These are phyloP conservation scores for Ethmia dodecea DNA, from an alignment of 2,888 invertebrate species.

Conservation along the genomic window DNA sequence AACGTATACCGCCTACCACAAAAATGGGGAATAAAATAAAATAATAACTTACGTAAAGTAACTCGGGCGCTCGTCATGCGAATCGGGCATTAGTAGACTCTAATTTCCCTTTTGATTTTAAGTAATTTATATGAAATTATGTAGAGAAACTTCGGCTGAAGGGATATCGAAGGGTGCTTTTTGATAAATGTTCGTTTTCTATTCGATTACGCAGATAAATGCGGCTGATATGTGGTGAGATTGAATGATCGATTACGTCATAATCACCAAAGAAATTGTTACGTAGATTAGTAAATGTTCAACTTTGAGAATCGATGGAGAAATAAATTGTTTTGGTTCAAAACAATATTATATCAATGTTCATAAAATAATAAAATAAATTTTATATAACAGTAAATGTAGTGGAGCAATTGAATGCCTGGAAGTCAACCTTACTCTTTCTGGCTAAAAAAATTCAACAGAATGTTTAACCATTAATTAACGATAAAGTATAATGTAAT, in stretches of 20 bases:
- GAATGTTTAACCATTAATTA: too few relatives aligned
- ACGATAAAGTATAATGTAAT: too few relatives aligned
- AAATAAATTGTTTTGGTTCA: too few relatives aligned
- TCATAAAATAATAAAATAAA: too few relatives aligned
- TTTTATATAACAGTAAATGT: too few relatives aligned
- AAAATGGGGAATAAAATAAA: constrained; percentile 44
- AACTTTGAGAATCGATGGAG: too few relatives aligned
- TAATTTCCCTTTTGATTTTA: constrained; percentile 74
- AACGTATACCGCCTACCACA: constrained; percentile 59
- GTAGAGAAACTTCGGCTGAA: constrained; percentile 43
- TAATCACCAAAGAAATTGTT: constrained; percentile 32
- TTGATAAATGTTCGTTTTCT: constrained; percentile 58
- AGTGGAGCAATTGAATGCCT: too few relatives aligned
- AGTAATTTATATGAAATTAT: constrained; percentile 71
- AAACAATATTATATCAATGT: too few relatives aligned
- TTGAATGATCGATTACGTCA: constrained; percentile 57
- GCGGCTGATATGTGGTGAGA: constrained; percentile 45
- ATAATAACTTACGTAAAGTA: constrained; percentile 55
- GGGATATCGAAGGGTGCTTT: constrained; percentile 41
- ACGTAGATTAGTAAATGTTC: too few relatives aligned
- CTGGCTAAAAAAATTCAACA: too few relatives aligned
- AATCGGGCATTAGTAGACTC: constrained; percentile 63
- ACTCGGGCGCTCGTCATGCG: constrained; percentile 54
- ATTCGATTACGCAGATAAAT: constrained; percentile 62
- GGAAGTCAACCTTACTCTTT: too few relatives aligned